A percentile compares a stretch with the other conserved stretches of the same genome.
Evolutionary conservation across 2,888 invertebrate genomes (phyloP).

Genomic region (Branchipolynoe longqiensis): DNA sequence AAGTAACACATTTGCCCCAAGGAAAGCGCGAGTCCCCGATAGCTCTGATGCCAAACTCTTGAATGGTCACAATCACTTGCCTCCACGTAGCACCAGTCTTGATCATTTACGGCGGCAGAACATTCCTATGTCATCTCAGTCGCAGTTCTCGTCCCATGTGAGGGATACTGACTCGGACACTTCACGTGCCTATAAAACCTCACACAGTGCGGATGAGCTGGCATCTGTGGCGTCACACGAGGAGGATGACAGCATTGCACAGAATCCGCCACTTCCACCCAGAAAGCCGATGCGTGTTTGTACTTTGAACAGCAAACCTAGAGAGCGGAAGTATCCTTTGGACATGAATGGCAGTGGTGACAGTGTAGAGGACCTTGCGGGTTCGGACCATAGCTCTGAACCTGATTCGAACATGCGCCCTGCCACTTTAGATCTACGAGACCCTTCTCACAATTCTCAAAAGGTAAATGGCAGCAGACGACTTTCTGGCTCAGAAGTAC

Average conservation of each 20-base stretch:
- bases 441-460: constrained; percentile 3
- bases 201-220: constrained; percentile 47
- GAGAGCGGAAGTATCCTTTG: constrained; percentile 91
- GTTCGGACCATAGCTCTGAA: constrained; percentile 45
- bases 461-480: not conserved
- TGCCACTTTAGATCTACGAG: not conserved
- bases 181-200: constrained; percentile 20
- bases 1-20: constrained; percentile 67
- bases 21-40: not conserved
- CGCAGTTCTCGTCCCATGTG: not conserved
- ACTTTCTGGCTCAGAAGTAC: not conserved
- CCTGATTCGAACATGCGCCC: not conserved
- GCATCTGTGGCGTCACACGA: constrained; percentile 54
- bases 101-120: constrained; percentile 44
- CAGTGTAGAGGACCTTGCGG: not conserved
- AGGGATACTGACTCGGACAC: not conserved
- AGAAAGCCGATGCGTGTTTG: constrained; percentile 86
- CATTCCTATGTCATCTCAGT: not conserved
- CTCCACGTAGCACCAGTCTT: constrained; percentile 43
- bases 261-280: constrained; percentile 88
- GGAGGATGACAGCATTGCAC: constrained; percentile 65
- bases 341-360: constrained; percentile 72
- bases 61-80: constrained; percentile 20
- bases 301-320: constrained; percentile 85
- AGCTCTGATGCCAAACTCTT: not conserved